These are phyloP conservation scores for Streblospio benedicti DNA, from an alignment of 1,140 invertebrate species.

Conservation along the genomic window DNA sequence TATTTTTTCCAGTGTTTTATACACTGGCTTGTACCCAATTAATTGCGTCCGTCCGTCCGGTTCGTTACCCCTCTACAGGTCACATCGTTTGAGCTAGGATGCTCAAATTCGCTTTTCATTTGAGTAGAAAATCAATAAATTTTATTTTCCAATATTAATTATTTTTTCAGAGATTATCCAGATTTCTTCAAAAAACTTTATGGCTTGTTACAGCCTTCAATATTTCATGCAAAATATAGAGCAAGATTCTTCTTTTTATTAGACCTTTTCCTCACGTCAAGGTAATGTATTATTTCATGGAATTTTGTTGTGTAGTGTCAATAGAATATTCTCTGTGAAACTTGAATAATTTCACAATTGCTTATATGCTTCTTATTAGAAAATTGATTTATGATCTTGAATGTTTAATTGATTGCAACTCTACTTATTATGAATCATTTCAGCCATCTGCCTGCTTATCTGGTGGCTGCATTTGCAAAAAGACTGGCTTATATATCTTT, in stretches of 20 bases:
- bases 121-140: background rate
- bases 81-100: no score
- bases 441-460: conserved; percentile 78
- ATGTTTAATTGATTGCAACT: no score
- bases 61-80: no score
- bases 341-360: conserved; percentile 16
- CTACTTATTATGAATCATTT: conserved; percentile 33
- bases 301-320: conserved; percentile 1
- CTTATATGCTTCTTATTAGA: no score
- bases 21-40: no score
- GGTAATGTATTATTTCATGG: conserved; percentile 57
- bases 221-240: conserved; percentile 84
- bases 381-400: no score
- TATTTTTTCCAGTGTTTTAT: no score
- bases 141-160: conserved; percentile 16
- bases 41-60: no score
- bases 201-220: conserved; percentile 76
- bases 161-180: conserved; percentile 67
- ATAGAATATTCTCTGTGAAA: conserved; percentile 5
- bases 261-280: conserved; percentile 84
- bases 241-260: conserved; percentile 71
- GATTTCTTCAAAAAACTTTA: conserved; percentile 91
- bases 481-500: conserved; percentile 72
- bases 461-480: conserved; percentile 90
- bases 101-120: no score